Evolutionary conservation across 1,140 invertebrate genomes (phyloP).

Genomic region (Amyelois transitella): DNA sequence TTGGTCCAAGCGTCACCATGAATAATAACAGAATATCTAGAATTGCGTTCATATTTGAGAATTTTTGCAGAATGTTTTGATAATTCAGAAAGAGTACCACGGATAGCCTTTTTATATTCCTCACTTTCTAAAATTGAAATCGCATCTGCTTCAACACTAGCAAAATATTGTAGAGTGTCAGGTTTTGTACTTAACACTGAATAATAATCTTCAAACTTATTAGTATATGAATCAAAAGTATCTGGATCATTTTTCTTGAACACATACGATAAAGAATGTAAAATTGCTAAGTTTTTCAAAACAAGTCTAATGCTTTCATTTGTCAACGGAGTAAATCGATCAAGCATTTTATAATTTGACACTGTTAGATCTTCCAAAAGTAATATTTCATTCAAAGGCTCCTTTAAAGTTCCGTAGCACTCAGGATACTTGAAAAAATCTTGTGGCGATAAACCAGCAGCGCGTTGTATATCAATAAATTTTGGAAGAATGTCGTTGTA

Average conservation of each 20-base stretch:
- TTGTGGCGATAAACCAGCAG: constrained; percentile 19
- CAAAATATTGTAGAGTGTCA: not conserved
- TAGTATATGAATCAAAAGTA: constrained; percentile 23
- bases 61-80: not conserved
- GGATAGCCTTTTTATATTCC: constrained; percentile 7
- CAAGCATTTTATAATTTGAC: constrained; percentile 58
- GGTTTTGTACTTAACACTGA: not conserved
- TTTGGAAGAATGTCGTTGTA: constrained; percentile 53
- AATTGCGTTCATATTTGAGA: not conserved
- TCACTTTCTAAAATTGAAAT: constrained; percentile 9
- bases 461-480: constrained; percentile 38
- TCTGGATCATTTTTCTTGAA: constrained; percentile 56
- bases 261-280: constrained; percentile 74
- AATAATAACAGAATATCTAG: constrained; percentile 11
- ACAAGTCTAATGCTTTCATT: constrained; percentile 61
- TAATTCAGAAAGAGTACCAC: not conserved
- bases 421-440: constrained; percentile 45
- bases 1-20: constrained; percentile 27
- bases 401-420: constrained; percentile 47
- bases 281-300: constrained; percentile 70
- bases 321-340: constrained; percentile 60
- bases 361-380: constrained; percentile 74
- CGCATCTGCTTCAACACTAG: not conserved
- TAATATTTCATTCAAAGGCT: constrained; percentile 63
- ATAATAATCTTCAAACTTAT: constrained; percentile 3